A percentile compares a stretch with the other conserved stretches of the same genome.
Conservation (phyloP, 2,113 vertebrate genomes). For the Burhinus bistriatus region DNA sequence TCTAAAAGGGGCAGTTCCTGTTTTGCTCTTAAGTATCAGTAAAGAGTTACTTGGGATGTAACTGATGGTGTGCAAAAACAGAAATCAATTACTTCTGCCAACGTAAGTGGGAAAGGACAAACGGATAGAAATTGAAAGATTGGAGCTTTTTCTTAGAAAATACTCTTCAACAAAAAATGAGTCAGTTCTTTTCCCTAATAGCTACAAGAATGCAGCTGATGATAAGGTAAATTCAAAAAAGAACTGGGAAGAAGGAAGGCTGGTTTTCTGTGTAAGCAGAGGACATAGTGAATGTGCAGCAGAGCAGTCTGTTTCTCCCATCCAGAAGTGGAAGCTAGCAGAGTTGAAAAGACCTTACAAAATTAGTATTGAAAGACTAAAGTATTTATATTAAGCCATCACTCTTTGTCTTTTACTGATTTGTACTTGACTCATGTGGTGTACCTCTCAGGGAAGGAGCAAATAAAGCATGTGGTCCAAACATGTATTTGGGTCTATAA, state of each 20-base stretch:
- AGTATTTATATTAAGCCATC: neutral
- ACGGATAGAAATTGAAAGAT: neutral
- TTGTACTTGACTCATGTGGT: neutral
- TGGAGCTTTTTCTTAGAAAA: neutral
- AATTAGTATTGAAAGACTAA: neutral
- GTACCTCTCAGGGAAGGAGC: neutral
- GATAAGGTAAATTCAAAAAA: neutral
- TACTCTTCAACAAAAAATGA: neutral
- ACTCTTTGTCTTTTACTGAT: neutral
- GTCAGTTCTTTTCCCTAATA: neutral
- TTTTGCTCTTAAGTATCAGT: neutral
- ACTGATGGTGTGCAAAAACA: neutral
- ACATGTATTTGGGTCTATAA: neutral
- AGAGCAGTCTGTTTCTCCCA: neutral
- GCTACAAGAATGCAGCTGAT: neutral
- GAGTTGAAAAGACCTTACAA: neutral
- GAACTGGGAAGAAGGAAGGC: neutral
- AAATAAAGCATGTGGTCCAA: neutral
- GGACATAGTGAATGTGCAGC: fast-evolving
- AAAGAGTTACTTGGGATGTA: neutral
- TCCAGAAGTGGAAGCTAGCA: neutral
- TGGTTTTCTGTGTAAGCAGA: neutral
- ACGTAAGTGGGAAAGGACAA: neutral
- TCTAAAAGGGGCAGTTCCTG: neutral
- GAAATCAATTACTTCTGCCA: neutral